A percentile compares a stretch with the other conserved stretches of the same genome.
Evolutionary conservation across 1,140 invertebrate species (phyloP).

Genomic region (Magallana ariakensis): DNA sequence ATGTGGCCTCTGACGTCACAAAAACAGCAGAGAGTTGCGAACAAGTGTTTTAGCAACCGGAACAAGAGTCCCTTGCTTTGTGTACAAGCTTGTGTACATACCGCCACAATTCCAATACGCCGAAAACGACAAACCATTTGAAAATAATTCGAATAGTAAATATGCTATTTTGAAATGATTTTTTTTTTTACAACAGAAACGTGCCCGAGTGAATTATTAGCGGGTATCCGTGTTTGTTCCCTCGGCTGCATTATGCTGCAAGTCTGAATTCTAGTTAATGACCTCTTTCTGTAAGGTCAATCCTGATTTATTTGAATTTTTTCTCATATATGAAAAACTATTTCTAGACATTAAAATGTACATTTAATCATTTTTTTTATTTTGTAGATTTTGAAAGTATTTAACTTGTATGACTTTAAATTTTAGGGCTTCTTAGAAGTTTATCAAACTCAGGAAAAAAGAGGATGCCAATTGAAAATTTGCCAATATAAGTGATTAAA

Average conservation of each 20-base stretch:
- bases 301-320: too few relatives aligned
- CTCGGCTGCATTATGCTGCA: too few relatives aligned
- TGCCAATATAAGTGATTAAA: not conserved
- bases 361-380: too few relatives aligned
- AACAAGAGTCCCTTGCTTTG: not conserved
- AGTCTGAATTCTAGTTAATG: too few relatives aligned
- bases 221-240: too few relatives aligned
- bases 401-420: too few relatives aligned
- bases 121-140: not conserved
- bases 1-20: constrained; percentile 16
- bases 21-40: constrained; percentile 4
- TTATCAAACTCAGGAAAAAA: too few relatives aligned
- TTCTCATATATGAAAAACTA: too few relatives aligned
- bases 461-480: not conserved
- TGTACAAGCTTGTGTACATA: constrained; percentile 17
- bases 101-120: not conserved
- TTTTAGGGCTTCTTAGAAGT: too few relatives aligned
- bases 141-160: constrained; percentile 6
- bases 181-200: not conserved
- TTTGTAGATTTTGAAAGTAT: too few relatives aligned
- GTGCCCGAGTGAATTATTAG: not conserved
- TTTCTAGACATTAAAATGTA: too few relatives aligned
- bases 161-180: not conserved
- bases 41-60: constrained; percentile 26
- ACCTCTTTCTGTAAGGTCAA: too few relatives aligned